Conservation (phyloP, 2,113 vertebrate genomes). For the Collichthys lucidus region DNA sequence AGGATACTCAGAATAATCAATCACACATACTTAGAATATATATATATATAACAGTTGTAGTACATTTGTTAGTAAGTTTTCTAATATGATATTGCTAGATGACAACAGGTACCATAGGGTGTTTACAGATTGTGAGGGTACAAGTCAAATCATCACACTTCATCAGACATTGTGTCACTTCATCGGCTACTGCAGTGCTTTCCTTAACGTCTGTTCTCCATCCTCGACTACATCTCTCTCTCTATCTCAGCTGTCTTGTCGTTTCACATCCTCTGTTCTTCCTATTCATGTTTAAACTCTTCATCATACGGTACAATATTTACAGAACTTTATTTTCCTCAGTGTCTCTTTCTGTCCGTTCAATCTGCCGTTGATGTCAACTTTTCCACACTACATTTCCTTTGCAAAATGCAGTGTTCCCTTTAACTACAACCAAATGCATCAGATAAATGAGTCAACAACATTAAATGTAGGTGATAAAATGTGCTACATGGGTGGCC, state of each 20-base stretch:
- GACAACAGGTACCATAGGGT: slow-evolving; percentile 12
- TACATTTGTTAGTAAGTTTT: slow-evolving; percentile 17
- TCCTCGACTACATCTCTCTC: slow-evolving; percentile 27
- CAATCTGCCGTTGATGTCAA: background rate
- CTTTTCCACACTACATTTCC: slow-evolving; percentile 10
- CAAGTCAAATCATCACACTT: background rate
- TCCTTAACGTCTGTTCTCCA: slow-evolving; percentile 11
- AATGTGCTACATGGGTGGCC: slow-evolving; percentile 24
- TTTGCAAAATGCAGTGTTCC: slow-evolving; percentile 42
- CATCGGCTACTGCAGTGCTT: slow-evolving; percentile 25
- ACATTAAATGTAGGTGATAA: slow-evolving; percentile 25
- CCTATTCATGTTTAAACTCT: slow-evolving; percentile 29
- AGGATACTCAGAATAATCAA: slow-evolving; percentile 25
- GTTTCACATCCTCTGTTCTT: slow-evolving; percentile 65
- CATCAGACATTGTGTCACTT: slow-evolving; percentile 16
- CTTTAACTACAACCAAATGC: slow-evolving; percentile 31
- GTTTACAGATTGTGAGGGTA: background rate
- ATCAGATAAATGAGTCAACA: slow-evolving; percentile 3
- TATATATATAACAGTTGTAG: slow-evolving; percentile 22
- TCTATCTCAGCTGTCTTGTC: slow-evolving; percentile 20
- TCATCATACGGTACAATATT: slow-evolving; percentile 41
- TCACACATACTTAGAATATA: slow-evolving; percentile 28
- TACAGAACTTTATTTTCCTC: slow-evolving; percentile 39
- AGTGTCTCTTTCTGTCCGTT: slow-evolving; percentile 24
- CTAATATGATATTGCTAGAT: background rate